Conservation (phyloP, 2,113 vertebrate species). For the Ifrita kowaldi region DNA sequence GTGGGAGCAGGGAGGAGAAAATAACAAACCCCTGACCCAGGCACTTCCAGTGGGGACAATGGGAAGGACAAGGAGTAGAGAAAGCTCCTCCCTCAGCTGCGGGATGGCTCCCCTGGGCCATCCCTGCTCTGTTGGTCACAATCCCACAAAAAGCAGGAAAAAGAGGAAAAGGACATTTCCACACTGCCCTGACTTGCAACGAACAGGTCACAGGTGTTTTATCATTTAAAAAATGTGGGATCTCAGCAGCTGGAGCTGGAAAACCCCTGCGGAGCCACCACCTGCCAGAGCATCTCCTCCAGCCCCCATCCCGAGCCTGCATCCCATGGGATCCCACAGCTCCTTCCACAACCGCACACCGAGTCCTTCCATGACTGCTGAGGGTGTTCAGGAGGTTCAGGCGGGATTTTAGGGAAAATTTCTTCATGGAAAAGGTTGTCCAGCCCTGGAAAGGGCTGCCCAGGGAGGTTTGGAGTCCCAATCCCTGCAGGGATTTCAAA, state of each 20-base stretch:
- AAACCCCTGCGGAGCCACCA: not conserved
- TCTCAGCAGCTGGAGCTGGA: not conserved
- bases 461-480: not conserved
- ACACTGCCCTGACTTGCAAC: accelerated
- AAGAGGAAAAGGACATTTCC: not conserved
- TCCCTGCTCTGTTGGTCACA: not conserved
- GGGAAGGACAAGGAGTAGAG: not conserved
- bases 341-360: not conserved
- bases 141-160: not conserved
- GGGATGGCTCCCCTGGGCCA: not conserved
- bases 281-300: not conserved
- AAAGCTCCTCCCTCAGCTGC: not conserved
- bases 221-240: not conserved
- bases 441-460: not conserved
- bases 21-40: not conserved
- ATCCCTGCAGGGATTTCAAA: not conserved
- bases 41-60: not conserved
- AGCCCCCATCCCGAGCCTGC: not conserved
- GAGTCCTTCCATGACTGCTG: accelerated
- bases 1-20: not conserved
- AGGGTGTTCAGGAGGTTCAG: not conserved
- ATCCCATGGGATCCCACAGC: not conserved
- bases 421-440: not conserved
- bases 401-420: not conserved
- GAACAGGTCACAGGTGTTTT: accelerated